Percentiles rank a stretch among this genome's conserved stretches.
phyloP scores from a whole-genome alignment of 1,140 invertebrate genomes.

The Pachyrhynchus sulphureomaculatus region DNA sequence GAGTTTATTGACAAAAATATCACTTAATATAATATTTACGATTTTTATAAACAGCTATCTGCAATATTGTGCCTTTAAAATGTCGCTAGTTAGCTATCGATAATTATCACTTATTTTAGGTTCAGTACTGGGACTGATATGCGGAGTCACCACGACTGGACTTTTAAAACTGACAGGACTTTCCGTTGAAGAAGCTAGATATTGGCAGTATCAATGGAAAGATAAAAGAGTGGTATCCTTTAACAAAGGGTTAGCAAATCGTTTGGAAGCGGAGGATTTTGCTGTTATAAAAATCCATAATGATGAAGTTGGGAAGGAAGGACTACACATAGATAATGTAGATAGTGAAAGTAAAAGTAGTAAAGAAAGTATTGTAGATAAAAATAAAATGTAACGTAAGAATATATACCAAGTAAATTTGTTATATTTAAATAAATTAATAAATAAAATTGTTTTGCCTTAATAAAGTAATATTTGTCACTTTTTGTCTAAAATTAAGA shows the following conservation, averaged over 20 bases:
- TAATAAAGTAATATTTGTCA: too few species aligned
- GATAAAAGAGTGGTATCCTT: conserved; percentile 45
- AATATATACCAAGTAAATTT: too few species aligned
- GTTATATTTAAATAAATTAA: too few species aligned
- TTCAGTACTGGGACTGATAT: conserved; percentile 54
- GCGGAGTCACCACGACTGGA: conserved; percentile 52
- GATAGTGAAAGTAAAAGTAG: conserved; percentile 13
- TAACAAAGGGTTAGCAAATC: conserved; percentile 38
- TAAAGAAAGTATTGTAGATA: neutral
- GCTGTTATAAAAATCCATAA: conserved; percentile 34
- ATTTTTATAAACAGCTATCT: too few species aligned
- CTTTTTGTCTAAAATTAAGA: too few species aligned
- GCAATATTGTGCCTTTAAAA: too few species aligned
- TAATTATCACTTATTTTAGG: too few species aligned
- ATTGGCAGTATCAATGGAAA: conserved; percentile 56
- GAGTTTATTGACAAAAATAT: too few species aligned
- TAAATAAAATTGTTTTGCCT: too few species aligned
- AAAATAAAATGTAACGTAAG: too few species aligned
- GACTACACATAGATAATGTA: conserved; percentile 37
- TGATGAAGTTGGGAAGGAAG: conserved; percentile 26
- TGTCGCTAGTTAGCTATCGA: too few species aligned
- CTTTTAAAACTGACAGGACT: conserved; percentile 56
- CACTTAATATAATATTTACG: too few species aligned
- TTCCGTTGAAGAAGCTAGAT: conserved; percentile 57
- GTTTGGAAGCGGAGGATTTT: conserved; percentile 36